Evolutionary conservation across 1,140 invertebrate genomes (phyloP).

Genomic region (Lepidurus apus): DNA sequence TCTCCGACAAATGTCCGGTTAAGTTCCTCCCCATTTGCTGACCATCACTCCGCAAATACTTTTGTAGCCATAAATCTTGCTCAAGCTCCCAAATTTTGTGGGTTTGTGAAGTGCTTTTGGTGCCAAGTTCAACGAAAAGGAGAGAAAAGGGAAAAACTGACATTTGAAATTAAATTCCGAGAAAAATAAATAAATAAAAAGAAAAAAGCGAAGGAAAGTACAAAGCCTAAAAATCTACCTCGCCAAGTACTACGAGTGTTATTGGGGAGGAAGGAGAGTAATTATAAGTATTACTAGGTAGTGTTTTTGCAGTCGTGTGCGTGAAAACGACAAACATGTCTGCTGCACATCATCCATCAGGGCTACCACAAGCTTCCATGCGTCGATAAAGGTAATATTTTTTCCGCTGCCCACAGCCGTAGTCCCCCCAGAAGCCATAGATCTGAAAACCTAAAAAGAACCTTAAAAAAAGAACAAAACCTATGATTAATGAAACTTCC

Average conservation of each 20-base stretch:
- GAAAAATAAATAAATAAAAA: neutral
- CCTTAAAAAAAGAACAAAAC: neutral
- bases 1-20: neutral
- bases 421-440: neutral
- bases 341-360: slow-evolving; percentile 18
- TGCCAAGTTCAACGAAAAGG: slow-evolving; percentile 1
- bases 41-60: neutral
- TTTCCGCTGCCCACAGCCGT: neutral
- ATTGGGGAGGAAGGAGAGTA: neutral
- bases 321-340: slow-evolving; percentile 12
- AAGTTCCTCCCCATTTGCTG: neutral
- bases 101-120: slow-evolving; percentile 5
- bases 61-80: neutral
- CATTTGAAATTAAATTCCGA: neutral
- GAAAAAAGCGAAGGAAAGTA: neutral
- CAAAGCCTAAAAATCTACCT: neutral
- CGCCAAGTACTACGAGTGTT: neutral
- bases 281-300: neutral
- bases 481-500: neutral
- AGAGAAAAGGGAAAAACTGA: too few species aligned
- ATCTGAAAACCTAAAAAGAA: neutral
- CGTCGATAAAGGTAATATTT: slow-evolving; percentile 22
- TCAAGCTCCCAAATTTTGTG: slow-evolving; percentile 10
- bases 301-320: neutral
- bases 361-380: neutral